Percentiles rank a stretch among this genome's conserved stretches.
These are phyloP conservation scores for Athalia cordata DNA, from an alignment of 2,888 invertebrate species.

Conservation along the genomic window DNA sequence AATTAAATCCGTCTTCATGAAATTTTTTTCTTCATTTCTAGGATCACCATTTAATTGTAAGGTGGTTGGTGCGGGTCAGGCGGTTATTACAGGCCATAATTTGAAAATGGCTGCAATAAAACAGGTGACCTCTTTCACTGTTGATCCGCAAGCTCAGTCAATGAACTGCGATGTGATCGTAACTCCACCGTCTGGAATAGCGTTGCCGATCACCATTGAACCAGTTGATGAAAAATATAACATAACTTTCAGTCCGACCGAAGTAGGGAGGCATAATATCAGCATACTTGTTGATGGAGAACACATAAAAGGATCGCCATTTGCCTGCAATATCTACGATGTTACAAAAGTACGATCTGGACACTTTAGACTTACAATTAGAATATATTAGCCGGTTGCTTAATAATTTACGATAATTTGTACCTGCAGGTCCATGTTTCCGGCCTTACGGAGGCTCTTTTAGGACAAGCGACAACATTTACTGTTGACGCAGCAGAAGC, in stretches of 20 bases:
- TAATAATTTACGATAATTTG: too few relatives aligned
- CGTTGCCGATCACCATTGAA: conserved; percentile 83
- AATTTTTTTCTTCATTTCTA: conserved; percentile 59
- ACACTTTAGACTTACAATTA: too few relatives aligned
- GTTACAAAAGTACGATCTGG: conserved; percentile 82
- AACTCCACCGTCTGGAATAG: conserved; percentile 89
- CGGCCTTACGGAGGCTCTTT: conserved; percentile 67
- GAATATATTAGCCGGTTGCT: too few relatives aligned
- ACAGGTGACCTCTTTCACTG: conserved; percentile 77
- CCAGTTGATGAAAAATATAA: conserved; percentile 81
- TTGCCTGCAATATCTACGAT: conserved; percentile 95
- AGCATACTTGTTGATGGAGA: conserved; percentile 89
- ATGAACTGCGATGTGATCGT: conserved; percentile 76
- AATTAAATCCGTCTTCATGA: too few relatives aligned
- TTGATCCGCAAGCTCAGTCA: conserved; percentile 75
- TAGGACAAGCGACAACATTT: conserved; percentile 92
- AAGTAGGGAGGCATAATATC: conserved; percentile 91
- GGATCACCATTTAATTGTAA: conserved; percentile 97
- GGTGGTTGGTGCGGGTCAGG: conserved; percentile 82
- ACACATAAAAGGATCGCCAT: conserved; percentile 92
- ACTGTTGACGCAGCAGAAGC: conserved; percentile 96
- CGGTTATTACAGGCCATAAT: conserved; percentile 80
- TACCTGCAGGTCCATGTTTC: conserved; percentile 67
- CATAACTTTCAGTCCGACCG: conserved; percentile 87
- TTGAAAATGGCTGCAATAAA: conserved; percentile 83